Base-by-base conservation (phyloP, 2,113 vertebrate genomes). In the Passer domesticus region DNA sequence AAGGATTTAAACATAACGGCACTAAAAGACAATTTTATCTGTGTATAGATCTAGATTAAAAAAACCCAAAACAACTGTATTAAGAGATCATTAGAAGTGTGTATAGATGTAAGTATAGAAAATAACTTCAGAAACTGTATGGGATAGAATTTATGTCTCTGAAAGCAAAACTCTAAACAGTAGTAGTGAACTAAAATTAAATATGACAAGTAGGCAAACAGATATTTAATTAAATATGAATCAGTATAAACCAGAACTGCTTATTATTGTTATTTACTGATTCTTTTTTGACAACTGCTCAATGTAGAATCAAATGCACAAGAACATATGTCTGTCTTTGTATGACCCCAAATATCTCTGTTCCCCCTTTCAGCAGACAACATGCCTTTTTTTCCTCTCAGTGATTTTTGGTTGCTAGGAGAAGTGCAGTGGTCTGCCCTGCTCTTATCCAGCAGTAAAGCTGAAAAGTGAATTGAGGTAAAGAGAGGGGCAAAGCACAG, bases 331-430 rank as follows among this genome's bases (percentile, higher is more conserved):
- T 97, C 93, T 98, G 86, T 94, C 93, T 98, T 98, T 98, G 95
- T 98, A 77, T 89, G 96, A 96, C 96, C 96, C 47, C 70, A 73
- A 89, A 97, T 96, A 97, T 96, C 92, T 97, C 94, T 96, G 78
- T 96, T 97, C 90, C 96, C 75, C 68, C 74, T 97, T 97, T 95
- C 88, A 97, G 95, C 66, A 96, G 94, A 95, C 94, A 97, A 88
- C 96, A 90, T 96, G 97, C 92, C 96, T 98, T 97, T 97, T 97
- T 97, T 3, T 4, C 92, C 92, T 59, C 62, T 50, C 89, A 95
- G 93, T 95, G 94, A 83, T 83, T 95, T 89, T 94, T 89, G 91
- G 98, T 98, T 98, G 98, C 98, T 98, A 98, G 97, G 98, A 97
- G 98, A 98, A 96, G 96, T 94, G 95, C 95, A 96, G 35, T 96